These are phyloP conservation scores for Gavialis gangeticus DNA, from an alignment of 2,113 vertebrate species.

Conservation along the genomic window DNA sequence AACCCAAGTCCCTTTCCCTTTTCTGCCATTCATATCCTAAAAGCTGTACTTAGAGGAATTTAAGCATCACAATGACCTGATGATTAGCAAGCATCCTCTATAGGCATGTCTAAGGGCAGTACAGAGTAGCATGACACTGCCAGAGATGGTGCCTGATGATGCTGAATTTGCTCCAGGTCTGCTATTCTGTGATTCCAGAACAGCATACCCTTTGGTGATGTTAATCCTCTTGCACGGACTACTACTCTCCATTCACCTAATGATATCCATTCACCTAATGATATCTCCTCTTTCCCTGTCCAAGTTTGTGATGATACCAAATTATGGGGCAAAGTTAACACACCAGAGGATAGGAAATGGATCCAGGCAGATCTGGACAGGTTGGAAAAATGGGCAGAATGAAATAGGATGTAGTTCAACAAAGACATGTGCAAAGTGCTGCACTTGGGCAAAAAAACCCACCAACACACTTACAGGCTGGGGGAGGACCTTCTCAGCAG, in stretches of 20 bases:
- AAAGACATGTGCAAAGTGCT: too few species aligned
- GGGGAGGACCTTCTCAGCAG: too few species aligned
- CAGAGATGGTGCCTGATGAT: background rate
- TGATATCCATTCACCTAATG: background rate
- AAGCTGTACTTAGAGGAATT: background rate
- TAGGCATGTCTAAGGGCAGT: background rate
- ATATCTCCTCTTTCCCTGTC: background rate
- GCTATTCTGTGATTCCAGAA: background rate
- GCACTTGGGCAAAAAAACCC: too few species aligned
- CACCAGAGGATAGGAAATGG: too few species aligned
- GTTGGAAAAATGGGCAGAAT: too few species aligned
- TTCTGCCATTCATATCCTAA: background rate
- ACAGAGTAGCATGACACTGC: background rate
- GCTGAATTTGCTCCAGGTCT: background rate
- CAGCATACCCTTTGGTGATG: background rate
- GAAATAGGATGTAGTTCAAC: too few species aligned
- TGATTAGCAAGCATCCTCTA: background rate
- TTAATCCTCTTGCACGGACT: background rate
- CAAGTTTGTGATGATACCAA: too few species aligned
- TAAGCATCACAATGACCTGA: background rate
- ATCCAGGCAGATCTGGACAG: too few species aligned
- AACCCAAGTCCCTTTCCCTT: rapidly evolving
- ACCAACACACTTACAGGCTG: too few species aligned
- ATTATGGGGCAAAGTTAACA: too few species aligned
- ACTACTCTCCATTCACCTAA: background rate